phyloP scores from a whole-genome alignment of 2,888 invertebrate species.

The Phyto melanocephala region DNA sequence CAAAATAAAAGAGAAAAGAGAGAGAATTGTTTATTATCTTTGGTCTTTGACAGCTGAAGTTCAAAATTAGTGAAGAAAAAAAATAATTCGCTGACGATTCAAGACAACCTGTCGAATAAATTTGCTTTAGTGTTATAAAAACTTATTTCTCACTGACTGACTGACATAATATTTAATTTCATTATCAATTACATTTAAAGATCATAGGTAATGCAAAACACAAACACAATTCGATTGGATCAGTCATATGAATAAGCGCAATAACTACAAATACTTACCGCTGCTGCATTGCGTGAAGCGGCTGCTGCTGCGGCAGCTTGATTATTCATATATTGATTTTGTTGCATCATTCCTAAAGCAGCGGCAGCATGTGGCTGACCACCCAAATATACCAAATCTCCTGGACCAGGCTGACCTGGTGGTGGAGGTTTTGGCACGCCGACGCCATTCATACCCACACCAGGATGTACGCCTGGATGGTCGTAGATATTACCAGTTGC shows the following conservation, averaged over 20 bases:
- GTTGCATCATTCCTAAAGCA: constrained; percentile 75
- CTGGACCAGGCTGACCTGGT: constrained; percentile 70
- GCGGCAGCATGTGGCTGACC: constrained; percentile 76
- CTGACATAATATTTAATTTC: not conserved
- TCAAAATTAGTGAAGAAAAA: no score
- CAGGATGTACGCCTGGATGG: constrained; percentile 76
- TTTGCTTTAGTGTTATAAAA: no score
- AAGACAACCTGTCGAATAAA: no score
- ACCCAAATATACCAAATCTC: constrained; percentile 77
- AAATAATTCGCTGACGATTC: no score
- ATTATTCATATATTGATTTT: constrained; percentile 78
- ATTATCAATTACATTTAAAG: constrained; percentile 9
- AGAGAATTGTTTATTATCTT: no score
- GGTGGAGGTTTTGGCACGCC: constrained; percentile 69
- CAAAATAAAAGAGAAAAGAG: no score
- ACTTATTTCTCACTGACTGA: no score
- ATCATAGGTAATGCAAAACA: not conserved
- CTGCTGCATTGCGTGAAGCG: constrained; percentile 75
- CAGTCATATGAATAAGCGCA: not conserved
- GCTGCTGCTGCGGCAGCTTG: constrained; percentile 76
- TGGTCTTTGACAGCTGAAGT: no score
- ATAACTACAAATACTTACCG: constrained; percentile 73
- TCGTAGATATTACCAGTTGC: constrained; percentile 75
- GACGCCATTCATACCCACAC: constrained; percentile 73
- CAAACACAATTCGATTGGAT: constrained; percentile 6